Base-by-base conservation (phyloP, 2,888 invertebrate genomes). In the Sphaeridia pumilis region DNA sequence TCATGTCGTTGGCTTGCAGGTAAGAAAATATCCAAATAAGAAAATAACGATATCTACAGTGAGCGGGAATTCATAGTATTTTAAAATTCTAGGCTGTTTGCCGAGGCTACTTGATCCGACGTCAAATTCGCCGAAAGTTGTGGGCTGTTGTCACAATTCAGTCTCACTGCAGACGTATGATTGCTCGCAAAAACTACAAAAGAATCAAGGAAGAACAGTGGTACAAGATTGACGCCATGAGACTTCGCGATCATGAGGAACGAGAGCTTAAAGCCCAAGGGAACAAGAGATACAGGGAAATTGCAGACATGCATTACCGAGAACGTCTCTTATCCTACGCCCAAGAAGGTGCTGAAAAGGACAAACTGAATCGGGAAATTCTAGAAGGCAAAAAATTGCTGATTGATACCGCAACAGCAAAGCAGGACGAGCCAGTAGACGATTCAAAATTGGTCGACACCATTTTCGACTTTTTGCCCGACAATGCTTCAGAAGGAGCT, bases 81-180 rank as follows among this genome's bases (percentile, higher is more conserved):
- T n/a, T n/a, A n/a, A n/a, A n/a, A n/a, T n/a, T n/a, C n/a, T n/a
- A 87, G 78, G 92, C 93, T 0, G 82, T 87, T 57, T 85, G 94
- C 2, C 81, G 97, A 5, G 97, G 97, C 0, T 88, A 87, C 70
- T 72, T 97, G 59, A 87, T 94, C 2, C 80, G 97, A 0, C 78
- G 86, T 5, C 86, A 88, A 65, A 87, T 84, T 68, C 82, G 84
- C 0, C 83, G 87, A 70, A 89, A 88, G 71, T 83, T 89, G 82
- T 86, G 88, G 84, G 92, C 94, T 0, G 87, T 93, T 45, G 82
- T 94, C 31, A 90, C 89, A 72, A 92, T 97, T 65, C 95, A 97
- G 71, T 86, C 92, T n/a, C 87, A 90, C 69, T 89, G 84, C 12
- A 75, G 94, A 21, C 77, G 90, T 17, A 77, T 93, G 74, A 89